Evolutionary conservation across 2,113 vertebrate species (phyloP).

Genomic region (Patagioenas fasciata): DNA sequence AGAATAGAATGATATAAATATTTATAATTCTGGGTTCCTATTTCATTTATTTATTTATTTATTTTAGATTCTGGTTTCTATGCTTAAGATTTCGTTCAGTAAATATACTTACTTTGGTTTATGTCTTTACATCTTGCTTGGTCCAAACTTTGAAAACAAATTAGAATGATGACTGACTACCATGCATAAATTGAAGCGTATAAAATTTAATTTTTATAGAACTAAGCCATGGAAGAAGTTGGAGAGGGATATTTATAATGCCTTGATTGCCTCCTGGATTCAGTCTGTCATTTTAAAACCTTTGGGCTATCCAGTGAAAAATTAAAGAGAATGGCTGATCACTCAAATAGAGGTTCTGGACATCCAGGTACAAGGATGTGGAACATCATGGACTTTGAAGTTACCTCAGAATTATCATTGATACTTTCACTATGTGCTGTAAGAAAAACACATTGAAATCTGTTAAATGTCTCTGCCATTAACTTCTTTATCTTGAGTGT

Average conservation of each 20-base stretch:
- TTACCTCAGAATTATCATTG: slow-evolving; percentile 67
- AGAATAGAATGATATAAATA: neutral
- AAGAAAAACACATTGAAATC: slow-evolving; percentile 1
- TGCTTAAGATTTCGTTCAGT: neutral
- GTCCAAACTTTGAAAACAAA: neutral
- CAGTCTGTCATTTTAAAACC: slow-evolving; percentile 36
- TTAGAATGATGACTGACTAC: neutral
- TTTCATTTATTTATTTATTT: neutral
- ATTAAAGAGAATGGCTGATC: slow-evolving; percentile 54
- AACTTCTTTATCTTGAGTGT: neutral
- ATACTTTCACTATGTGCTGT: slow-evolving; percentile 54
- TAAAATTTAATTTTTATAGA: slow-evolving; percentile 68
- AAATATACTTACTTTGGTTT: neutral
- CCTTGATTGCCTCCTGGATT: slow-evolving; percentile 61
- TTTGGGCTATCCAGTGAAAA: slow-evolving; percentile 50
- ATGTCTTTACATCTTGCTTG: neutral
- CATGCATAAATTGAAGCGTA: slow-evolving; percentile 19
- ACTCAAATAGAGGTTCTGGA: slow-evolving; percentile 57
- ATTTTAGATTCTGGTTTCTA: neutral
- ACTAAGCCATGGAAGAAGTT: slow-evolving; percentile 63
- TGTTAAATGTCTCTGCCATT: slow-evolving; percentile 24
- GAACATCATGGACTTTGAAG: slow-evolving; percentile 38
- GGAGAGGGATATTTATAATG: slow-evolving; percentile 56
- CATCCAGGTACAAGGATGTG: slow-evolving; percentile 57
- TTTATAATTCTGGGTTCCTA: neutral